Base-by-base conservation (phyloP, 2,113 vertebrate species). In the Oncorhynchus mykiss region DNA sequence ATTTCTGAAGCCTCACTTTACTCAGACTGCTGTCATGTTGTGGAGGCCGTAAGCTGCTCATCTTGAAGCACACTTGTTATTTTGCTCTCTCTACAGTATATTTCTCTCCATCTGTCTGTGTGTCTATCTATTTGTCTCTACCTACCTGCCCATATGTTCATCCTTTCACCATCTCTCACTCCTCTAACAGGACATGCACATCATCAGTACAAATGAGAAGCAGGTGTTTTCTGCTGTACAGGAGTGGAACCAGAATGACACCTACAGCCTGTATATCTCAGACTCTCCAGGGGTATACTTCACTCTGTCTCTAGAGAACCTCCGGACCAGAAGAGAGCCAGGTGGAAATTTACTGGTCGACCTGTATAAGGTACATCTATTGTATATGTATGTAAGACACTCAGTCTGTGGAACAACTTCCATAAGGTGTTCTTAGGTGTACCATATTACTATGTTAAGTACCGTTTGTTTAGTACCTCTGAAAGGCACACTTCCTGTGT, bases 211-310 rank as follows among this genome's bases (percentile, higher is more conserved):
- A 1, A 94, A 96, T 82, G 96, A 98, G 88, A 98, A 96, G 78
- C 97, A 98, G 86, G 96, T 98, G 2, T 95, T 99, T 79, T 95
- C 97, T 66, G 97, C 97, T 0, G 96, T 98, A 3, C 97, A 99
- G 60, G 97, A 99, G 80, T 99, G 97, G 97, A 97, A 99, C 88
- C 97, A 99, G 88, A 99, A 98, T 0, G 96, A 96, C n/a, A 98
- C 97, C 0, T 99, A 99, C 84, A 99, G 97, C 71, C 92, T 99
- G 71, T 99, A 99, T 71, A 96, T 97, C 91, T 99, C 97, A 0
- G 97, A 99, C 86, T 94, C 93, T 0, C 93, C 93, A 1, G 97
- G 97, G 4, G 89, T 97, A 81, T 97, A 95, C 90, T 99, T 98
- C 77, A 98, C 95, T 6, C 89, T 97, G 79, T 97, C 96, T 66